Base-by-base conservation (phyloP, 92 coral and sea anemone genomes). In the Parazoanthus darwini region DNA sequence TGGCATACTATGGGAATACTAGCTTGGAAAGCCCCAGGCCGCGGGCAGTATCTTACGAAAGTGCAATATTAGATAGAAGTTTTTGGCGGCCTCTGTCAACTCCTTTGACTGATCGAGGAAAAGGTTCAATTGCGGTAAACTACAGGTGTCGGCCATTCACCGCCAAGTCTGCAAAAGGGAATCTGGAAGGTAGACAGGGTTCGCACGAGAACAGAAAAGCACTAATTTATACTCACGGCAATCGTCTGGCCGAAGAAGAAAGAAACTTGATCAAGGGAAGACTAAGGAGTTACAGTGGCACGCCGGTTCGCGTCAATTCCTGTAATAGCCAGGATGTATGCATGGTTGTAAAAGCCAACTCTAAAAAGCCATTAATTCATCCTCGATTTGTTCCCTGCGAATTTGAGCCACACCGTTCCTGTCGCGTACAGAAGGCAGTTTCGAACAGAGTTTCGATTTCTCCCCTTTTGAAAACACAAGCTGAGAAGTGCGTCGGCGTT, bases 261-360 rank as follows among this genome's bases (percentile, higher is more conserved):
- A 63, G 20, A 37, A 71, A 38, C 5, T 14, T 58, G 59, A 44
- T 23, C 38, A 37, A 72, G 35, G 42, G 33, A 16, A 74, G 82
- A 74, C 63, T 37, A 25, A 78, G 77, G 78, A 58, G 89, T 16
- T 76, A 36, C 18, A 81, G 81, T 73, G 77, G 59, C 43, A 33
- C 10, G 37, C 51, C 23, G 26, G 38, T 68, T 74, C 9, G 58
- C 65, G 8, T 5, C 35, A 8, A 9, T 22, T 46, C 23, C 16
- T 36, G 18, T 23, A 20, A n/a, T 42, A 36, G 18, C 3, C 11
- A 33, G 71, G 29, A 10, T n/a, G 37, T 13, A 0, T 43, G 65
- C 25, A 11, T 36, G 37, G 13, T 66, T 10, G 56, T 2, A 25
- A 16, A 80, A 56, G 11, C 70, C 29, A 2, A 46, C 22, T 68